Evolutionary conservation across 1,140 invertebrate species (phyloP).

Genomic region (Cydia splendana): DNA sequence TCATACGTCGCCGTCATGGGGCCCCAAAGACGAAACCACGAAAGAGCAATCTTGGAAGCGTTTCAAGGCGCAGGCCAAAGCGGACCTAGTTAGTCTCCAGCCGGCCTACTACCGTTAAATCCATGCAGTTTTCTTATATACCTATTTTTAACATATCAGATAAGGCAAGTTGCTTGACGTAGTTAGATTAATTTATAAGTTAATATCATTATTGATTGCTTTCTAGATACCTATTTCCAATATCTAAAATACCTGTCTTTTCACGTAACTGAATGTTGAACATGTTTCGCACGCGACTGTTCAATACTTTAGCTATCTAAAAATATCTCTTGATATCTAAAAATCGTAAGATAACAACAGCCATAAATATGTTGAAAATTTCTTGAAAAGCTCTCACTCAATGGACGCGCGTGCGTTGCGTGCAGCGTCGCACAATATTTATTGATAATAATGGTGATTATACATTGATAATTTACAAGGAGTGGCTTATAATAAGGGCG

Average conservation of each 20-base stretch:
- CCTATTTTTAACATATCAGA: no score
- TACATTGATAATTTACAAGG: conserved; percentile 10
- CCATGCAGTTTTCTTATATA: no score
- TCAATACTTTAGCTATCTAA: background rate
- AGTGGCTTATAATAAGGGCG: background rate
- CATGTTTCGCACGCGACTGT: conserved; percentile 18
- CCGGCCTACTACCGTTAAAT: no score
- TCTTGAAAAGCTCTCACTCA: background rate
- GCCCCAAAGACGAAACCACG: no score
- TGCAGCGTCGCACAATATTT: background rate
- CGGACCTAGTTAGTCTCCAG: no score
- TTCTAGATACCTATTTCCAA: background rate
- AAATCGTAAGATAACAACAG: conserved; percentile 5
- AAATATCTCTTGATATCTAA: conserved; percentile 17
- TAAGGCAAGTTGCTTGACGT: background rate
- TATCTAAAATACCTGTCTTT: background rate
- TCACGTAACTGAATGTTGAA: background rate
- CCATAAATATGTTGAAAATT: conserved; percentile 23
- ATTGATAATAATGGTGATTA: conserved; percentile 24
- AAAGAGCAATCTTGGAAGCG: no score
- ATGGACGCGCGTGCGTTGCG: conserved; percentile 1
- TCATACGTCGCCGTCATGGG: no score
- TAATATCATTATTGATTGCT: background rate
- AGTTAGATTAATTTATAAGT: background rate
- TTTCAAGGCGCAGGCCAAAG: no score